Evolutionary conservation across 2,888 invertebrate species (phyloP).

Genomic region (Yponomeuta plumbellus): DNA sequence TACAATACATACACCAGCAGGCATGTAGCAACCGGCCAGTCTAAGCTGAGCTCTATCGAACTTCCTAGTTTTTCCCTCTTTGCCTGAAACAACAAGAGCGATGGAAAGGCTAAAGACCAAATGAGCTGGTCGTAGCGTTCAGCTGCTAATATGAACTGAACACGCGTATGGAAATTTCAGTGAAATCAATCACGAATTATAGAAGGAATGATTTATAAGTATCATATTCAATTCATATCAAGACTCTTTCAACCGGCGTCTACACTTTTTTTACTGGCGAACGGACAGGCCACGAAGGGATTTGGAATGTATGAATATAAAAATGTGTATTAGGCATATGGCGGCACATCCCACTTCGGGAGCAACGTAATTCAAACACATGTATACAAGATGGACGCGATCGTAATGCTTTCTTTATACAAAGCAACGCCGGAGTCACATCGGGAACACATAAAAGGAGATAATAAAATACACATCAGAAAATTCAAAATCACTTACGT

Average conservation of each 20-base stretch:
- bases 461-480: constrained; percentile 75
- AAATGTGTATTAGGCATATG: background rate
- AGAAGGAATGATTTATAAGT: constrained; percentile 10
- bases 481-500: constrained; percentile 77
- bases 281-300: background rate
- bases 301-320: constrained; percentile 3
- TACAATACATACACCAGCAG: constrained; percentile 52
- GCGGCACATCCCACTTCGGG: background rate
- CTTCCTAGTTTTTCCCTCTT: constrained; percentile 32
- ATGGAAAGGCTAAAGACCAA: constrained; percentile 32
- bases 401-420: constrained; percentile 61
- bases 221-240: background rate
- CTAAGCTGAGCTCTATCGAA: constrained; percentile 41
- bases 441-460: constrained; percentile 70
- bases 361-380: constrained; percentile 24
- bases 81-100: constrained; percentile 20
- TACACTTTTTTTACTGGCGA: background rate
- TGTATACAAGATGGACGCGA: constrained; percentile 42
- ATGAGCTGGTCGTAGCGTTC: constrained; percentile 49
- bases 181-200: constrained; percentile 68
- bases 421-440: constrained; percentile 56
- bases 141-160: constrained; percentile 70
- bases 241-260: background rate
- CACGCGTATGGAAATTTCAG: constrained; percentile 75
- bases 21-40: constrained; percentile 56